Percentiles rank a stretch among this genome's conserved stretches.
Conservation (phyloP, 2,888 invertebrate species). For the Amiota mariae region DNA sequence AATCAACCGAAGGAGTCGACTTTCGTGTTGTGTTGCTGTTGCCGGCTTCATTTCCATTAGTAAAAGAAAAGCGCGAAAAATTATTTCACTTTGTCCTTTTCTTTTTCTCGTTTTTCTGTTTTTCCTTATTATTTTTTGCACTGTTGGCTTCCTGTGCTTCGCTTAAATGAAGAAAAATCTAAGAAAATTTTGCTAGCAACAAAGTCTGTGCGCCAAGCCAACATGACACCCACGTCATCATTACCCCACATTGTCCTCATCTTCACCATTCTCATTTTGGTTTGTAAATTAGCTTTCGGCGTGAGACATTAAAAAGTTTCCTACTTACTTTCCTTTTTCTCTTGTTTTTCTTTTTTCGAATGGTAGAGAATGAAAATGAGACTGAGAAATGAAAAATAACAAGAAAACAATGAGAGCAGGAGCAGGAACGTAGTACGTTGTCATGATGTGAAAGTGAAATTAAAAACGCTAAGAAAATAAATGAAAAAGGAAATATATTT, state of each 20-base stretch:
- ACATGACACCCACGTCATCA: constrained; percentile 26
- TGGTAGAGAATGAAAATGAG: not conserved
- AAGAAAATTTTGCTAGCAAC: constrained; percentile 48
- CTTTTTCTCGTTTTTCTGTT: constrained; percentile 2
- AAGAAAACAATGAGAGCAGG: constrained; percentile 28
- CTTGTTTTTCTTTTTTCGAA: constrained; percentile 30
- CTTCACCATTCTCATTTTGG: constrained; percentile 8
- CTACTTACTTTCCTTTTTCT: no score
- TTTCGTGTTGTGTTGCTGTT: constrained; percentile 8
- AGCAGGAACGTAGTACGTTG: not conserved
- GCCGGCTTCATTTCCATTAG: constrained; percentile 34
- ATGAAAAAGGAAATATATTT: constrained; percentile 24
- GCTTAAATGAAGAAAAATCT: constrained; percentile 19
- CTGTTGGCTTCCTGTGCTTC: not conserved
- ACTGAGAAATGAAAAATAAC: constrained; percentile 15
- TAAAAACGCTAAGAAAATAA: constrained; percentile 32
- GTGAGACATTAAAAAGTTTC: constrained; percentile 60
- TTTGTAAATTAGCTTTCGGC: constrained; percentile 52
- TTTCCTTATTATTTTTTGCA: constrained; percentile 1
- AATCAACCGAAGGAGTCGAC: not conserved
- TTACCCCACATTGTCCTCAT: not conserved
- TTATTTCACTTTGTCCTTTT: constrained; percentile 4
- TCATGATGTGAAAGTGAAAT: constrained; percentile 23
- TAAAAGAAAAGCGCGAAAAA: constrained; percentile 32
- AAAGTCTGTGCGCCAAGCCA: constrained; percentile 57